Evolutionary conservation across 2,888 invertebrate species (phyloP).

Genomic region (Geotrupes spiniger): DNA sequence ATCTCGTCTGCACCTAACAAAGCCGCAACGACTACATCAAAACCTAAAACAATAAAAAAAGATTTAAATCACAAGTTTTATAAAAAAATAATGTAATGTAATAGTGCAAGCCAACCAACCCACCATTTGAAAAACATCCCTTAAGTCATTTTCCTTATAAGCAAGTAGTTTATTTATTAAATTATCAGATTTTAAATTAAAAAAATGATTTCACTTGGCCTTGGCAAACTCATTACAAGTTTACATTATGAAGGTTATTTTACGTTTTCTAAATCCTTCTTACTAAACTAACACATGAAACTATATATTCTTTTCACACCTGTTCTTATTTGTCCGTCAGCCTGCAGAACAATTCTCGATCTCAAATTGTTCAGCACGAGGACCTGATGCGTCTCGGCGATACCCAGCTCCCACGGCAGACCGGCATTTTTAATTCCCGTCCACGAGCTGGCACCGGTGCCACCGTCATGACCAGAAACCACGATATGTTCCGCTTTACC

Average conservation of each 20-base stretch:
- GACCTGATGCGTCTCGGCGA: conserved; percentile 98
- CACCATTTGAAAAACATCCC: too few relatives aligned
- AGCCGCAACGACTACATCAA: conserved; percentile 95
- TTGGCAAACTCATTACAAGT: too few relatives aligned
- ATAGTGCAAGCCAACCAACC: too few relatives aligned
- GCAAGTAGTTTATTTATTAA: background rate
- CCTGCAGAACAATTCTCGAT: conserved; percentile 91
- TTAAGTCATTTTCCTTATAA: too few relatives aligned
- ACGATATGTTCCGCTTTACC: conserved; percentile 98
- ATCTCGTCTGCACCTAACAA: conserved; percentile 97
- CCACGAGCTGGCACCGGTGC: conserved; percentile 98
- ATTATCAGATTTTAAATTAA: background rate
- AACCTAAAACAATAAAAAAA: conserved; percentile 54
- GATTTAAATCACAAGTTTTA: background rate
- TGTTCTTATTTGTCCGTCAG: conserved; percentile 92
- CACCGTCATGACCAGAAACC: conserved; percentile 98
- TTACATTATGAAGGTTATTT: too few relatives aligned
- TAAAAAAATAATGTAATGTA: too few relatives aligned
- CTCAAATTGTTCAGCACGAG: conserved; percentile 89
- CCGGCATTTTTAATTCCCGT: conserved; percentile 98
- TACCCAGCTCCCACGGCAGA: conserved; percentile 96
- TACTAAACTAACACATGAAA: too few relatives aligned
- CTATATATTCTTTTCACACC: too few relatives aligned
- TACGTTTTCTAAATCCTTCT: too few relatives aligned
- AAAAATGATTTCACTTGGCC: background rate